Percentiles rank a stretch among this genome's conserved stretches.
Evolutionary conservation across 2,113 vertebrate species (phyloP).

Genomic region (Lipophrys pholis): DNA sequence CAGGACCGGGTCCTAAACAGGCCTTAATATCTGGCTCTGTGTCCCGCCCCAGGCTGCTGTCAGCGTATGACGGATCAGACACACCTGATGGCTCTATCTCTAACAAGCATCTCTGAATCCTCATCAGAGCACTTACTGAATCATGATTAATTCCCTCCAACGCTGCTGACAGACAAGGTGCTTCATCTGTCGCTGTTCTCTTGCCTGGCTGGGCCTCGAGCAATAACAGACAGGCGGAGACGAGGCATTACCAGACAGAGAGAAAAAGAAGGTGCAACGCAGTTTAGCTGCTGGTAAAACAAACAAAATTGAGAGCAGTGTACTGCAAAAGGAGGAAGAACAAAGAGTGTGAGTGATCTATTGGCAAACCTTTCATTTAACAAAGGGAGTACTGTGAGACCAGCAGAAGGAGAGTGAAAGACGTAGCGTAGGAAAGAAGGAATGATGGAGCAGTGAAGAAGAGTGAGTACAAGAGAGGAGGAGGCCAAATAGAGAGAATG

Average conservation of each 20-base stretch:
- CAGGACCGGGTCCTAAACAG: conserved; percentile 72
- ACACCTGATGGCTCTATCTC: conserved; percentile 93
- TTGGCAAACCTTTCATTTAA: conserved; percentile 78
- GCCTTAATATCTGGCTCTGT: conserved; percentile 81
- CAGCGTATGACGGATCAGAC: conserved; percentile 89
- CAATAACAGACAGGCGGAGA: conserved; percentile 73
- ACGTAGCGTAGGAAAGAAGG: conserved; percentile 49
- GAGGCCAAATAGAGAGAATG: conserved; percentile 75
- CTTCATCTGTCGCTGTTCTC: conserved; percentile 88
- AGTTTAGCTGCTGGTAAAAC: conserved; percentile 83
- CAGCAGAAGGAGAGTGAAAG: conserved; percentile 40
- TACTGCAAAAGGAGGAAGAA: conserved; percentile 68
- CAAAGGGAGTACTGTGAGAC: conserved; percentile 73
- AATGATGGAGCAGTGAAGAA: conserved; percentile 51
- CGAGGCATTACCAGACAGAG: conserved; percentile 57
- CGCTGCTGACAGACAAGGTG: conserved; percentile 90
- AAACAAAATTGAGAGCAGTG: conserved; percentile 82
- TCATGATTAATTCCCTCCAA: conserved; percentile 93
- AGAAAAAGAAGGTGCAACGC: conserved; percentile 62
- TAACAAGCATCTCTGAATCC: conserved; percentile 93
- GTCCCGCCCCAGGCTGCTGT: conserved; percentile 87
- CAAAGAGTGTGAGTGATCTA: conserved; percentile 65
- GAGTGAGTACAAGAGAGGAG: conserved; percentile 62
- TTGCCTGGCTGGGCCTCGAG: conserved; percentile 85
- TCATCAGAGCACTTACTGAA: conserved; percentile 94